Evolutionary conservation across 2,113 vertebrate genomes (phyloP).

Genomic region (Halichoerus grypus): DNA sequence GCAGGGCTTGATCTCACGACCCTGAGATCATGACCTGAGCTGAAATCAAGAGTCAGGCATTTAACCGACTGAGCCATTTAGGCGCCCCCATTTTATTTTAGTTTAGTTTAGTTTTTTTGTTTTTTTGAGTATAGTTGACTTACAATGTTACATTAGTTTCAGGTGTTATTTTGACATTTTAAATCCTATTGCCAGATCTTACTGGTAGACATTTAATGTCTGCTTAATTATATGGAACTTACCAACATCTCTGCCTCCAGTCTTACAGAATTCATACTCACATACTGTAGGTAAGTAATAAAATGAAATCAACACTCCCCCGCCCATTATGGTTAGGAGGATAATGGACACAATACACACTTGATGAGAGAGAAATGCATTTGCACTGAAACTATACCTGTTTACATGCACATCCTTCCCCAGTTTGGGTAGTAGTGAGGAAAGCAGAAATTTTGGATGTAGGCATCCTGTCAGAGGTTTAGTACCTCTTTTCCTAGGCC

Average conservation of each 20-base stretch:
- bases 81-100: background rate
- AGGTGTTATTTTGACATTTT: constrained; percentile 48
- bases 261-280: background rate
- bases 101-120: background rate
- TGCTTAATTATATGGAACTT: background rate
- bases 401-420: background rate
- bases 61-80: too few relatives aligned
- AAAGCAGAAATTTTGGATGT: background rate
- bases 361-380: background rate
- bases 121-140: background rate
- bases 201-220: constrained; percentile 22
- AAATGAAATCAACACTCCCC: background rate
- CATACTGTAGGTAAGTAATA: background rate
- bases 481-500: background rate
- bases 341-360: background rate
- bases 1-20: background rate
- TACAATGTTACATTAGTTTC: background rate
- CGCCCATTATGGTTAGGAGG: background rate
- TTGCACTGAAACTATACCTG: background rate
- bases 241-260: background rate
- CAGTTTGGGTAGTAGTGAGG: background rate
- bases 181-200: constrained; percentile 28
- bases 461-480: background rate
- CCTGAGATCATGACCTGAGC: background rate
- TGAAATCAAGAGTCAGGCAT: too few relatives aligned